Evolutionary conservation across 2,113 vertebrate genomes (phyloP).

Genomic region (Trachemys scripta): DNA sequence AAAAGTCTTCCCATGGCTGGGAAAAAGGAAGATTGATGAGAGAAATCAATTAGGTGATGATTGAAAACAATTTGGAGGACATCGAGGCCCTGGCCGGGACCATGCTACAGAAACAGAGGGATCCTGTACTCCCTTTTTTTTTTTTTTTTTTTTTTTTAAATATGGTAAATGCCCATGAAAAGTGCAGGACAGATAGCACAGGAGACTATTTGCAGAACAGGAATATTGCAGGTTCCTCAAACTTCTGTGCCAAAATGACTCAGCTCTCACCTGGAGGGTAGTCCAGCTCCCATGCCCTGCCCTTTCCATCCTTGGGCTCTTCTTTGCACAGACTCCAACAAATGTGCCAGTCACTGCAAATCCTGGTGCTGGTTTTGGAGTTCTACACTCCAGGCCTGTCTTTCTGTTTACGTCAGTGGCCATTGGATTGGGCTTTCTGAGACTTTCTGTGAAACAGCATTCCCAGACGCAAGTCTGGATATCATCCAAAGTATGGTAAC

Average conservation of each 20-base stretch:
- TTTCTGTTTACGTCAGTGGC: neutral
- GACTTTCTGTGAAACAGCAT: neutral
- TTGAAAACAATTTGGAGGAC: neutral
- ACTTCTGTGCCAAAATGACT: neutral
- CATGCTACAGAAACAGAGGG: neutral
- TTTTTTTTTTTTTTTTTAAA: too few species aligned
- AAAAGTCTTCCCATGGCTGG: too few species aligned
- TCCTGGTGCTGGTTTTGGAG: neutral
- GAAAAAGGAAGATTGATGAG: too few species aligned
- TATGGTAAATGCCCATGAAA: neutral
- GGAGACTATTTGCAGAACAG: neutral
- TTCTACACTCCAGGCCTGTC: neutral
- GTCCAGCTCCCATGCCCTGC: neutral
- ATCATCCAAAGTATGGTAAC: slow-evolving; percentile 26
- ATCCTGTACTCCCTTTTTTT: neutral
- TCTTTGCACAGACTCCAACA: neutral
- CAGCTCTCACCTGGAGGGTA: neutral
- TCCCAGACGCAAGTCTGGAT: neutral
- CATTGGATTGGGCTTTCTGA: neutral
- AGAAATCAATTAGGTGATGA: neutral
- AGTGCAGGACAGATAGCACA: neutral
- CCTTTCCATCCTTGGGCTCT: neutral
- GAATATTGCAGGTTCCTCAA: neutral
- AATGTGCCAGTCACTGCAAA: neutral
- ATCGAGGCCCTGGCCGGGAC: neutral